Evolutionary conservation across 2,888 invertebrate species (phyloP), one percentile per base, ranked within the genome.

Genomic region (Augochlorella aurata): DNA sequence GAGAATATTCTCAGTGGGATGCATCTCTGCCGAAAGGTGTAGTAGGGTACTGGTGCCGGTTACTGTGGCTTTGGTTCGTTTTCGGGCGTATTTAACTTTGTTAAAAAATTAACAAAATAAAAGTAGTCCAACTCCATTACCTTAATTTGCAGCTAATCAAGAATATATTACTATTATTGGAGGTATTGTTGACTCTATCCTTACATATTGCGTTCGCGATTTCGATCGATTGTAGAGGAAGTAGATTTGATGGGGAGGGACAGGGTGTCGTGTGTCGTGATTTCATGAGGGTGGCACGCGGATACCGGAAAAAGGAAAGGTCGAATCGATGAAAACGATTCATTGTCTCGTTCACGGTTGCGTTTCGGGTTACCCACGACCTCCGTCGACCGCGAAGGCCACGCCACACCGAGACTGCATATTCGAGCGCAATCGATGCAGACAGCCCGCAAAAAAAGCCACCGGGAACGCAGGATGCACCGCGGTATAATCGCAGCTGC

Each of bases 261-360:
- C 38, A 38, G 38, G 38, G 38, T 7, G 38, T 3, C 38, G 38
- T 38, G 38, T 7, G 38, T 38, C 38, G 24, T 24, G 21, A 58
- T 58, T 58, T 58, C 24, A 24, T 24, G 58, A 24, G 24, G 52
- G 29, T 29, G 18, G 47, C 29, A 24, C 45, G 18, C 58, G 58
- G 18, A 16, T 14, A 61, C n/a, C 54, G 69, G 74, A 79, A 75
- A 82, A 65, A 86, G 74, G 80, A 88, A 87, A 69, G 84, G 80
- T 78, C 67, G 58, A 29, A 71, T 82, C 77, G 86, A 88, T 89
- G 89, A 91, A 91, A 91, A 91, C 90, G 90, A 80, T 21, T 85
- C 87, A 91, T 92, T 92, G 92, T 92, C 88, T 89, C 83, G 84
- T 90, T 90, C 89, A 90, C 87, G 89, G 90, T 83, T 29, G 83